Conservation (phyloP, 1,140 invertebrate species). For the Hycleus phaleratus region DNA sequence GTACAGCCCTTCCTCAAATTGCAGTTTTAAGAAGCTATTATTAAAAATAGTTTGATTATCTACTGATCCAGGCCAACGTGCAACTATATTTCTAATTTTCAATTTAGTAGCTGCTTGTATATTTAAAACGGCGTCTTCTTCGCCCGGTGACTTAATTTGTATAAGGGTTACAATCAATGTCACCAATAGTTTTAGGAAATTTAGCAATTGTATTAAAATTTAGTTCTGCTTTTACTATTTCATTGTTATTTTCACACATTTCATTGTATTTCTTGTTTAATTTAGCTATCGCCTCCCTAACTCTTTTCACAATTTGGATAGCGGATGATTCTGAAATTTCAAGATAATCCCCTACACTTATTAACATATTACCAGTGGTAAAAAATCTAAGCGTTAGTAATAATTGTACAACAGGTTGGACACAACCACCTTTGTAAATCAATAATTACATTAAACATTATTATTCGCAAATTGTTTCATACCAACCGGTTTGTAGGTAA, state of each 20-base stretch:
- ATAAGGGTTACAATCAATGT: slow-evolving; percentile 40
- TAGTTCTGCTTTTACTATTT: background rate
- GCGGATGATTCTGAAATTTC: slow-evolving; percentile 27
- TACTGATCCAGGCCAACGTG: slow-evolving; percentile 1
- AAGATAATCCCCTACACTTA: slow-evolving; percentile 28
- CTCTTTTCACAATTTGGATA: slow-evolving; percentile 21
- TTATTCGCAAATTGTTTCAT: too few relatives aligned
- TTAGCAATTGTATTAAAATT: slow-evolving; percentile 33
- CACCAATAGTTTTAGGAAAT: slow-evolving; percentile 39
- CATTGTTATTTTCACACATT: background rate
- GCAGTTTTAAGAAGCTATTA: too few relatives aligned
- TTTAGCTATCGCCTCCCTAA: slow-evolving; percentile 28
- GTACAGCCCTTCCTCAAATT: background rate
- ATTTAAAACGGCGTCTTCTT: slow-evolving; percentile 1
- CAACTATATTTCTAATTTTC: slow-evolving; percentile 1
- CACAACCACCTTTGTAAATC: background rate
- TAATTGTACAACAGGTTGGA: slow-evolving; percentile 19
- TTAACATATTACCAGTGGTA: slow-evolving; percentile 28
- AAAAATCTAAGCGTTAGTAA: slow-evolving; percentile 28
- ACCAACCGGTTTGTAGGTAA: too few relatives aligned
- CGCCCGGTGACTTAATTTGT: slow-evolving; percentile 32
- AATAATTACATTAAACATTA: too few relatives aligned
- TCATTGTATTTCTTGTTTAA: slow-evolving; percentile 7
- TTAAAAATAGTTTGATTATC: background rate
- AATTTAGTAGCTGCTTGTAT: background rate